A percentile compares a stretch with the other conserved stretches of the same genome.
Evolutionary conservation across 2,888 invertebrate genomes (phyloP).

Genomic region (Rhorus exstirpatorius): DNA sequence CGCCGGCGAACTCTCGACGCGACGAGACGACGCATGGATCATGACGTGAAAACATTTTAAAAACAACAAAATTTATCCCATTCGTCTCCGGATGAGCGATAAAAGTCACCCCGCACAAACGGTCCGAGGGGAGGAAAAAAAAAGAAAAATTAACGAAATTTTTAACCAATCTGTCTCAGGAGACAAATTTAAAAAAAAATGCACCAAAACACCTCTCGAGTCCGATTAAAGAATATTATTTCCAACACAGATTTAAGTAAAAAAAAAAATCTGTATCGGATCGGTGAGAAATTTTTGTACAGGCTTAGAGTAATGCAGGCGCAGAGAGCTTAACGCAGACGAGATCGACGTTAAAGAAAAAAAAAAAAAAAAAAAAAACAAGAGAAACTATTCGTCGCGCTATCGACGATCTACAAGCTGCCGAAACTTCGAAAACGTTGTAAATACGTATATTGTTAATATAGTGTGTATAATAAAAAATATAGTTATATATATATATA

Average conservation of each 20-base stretch:
- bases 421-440: conserved; percentile 65
- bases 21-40: neutral
- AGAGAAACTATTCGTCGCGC: conserved; percentile 28
- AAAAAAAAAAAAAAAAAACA: conserved; percentile 14
- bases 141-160: conserved; percentile 16
- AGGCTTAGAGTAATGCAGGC: conserved; percentile 45
- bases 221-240: neutral
- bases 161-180: conserved; percentile 36
- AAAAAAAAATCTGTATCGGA: conserved; percentile 15
- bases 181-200: conserved; percentile 16
- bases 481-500: conserved; percentile 52
- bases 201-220: neutral
- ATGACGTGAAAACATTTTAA: no score
- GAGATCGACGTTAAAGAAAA: conserved; percentile 36
- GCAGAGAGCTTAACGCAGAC: conserved; percentile 57
- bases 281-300: conserved; percentile 64
- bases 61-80: no score
- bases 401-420: conserved; percentile 53
- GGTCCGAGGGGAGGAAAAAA: conserved; percentile 20
- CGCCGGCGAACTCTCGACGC: neutral
- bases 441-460: conserved; percentile 72
- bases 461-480: conserved; percentile 67
- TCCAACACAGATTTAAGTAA: neutral
- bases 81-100: neutral
- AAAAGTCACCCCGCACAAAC: conserved; percentile 11